A percentile compares a stretch with the other conserved stretches of the same genome.
Conservation (phyloP, 2,888 invertebrate species). For the Netelia fuscicornis region DNA sequence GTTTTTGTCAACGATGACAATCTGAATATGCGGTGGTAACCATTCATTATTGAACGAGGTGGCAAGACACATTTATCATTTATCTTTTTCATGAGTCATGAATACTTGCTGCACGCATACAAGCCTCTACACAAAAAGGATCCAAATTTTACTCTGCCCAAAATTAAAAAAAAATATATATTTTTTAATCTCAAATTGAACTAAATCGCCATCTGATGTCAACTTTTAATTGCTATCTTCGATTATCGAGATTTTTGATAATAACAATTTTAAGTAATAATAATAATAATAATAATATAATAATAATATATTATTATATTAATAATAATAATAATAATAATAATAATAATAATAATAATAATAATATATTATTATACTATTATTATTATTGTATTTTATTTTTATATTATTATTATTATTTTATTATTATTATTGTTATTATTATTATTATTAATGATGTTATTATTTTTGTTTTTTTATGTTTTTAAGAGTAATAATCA, state of each 20-base stretch:
- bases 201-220: background rate
- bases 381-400: too few relatives aligned
- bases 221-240: too few relatives aligned
- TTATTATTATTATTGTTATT: background rate
- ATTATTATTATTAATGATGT: background rate
- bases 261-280: too few relatives aligned
- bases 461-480: too few relatives aligned
- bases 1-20: slow-evolving; percentile 11
- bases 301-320: too few relatives aligned
- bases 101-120: slow-evolving; percentile 19
- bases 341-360: too few relatives aligned
- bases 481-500: too few relatives aligned
- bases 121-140: slow-evolving; percentile 4
- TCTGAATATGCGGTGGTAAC: background rate
- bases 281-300: too few relatives aligned
- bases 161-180: background rate
- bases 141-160: background rate
- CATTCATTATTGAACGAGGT: slow-evolving; percentile 15
- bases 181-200: background rate
- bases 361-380: too few relatives aligned
- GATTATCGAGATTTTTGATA: too few relatives aligned
- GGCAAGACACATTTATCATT: slow-evolving; percentile 5
- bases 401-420: background rate
- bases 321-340: too few relatives aligned
- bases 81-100: background rate